Base-by-base conservation (phyloP, 2,113 vertebrate genomes). In the Sigmodon hispidus region DNA sequence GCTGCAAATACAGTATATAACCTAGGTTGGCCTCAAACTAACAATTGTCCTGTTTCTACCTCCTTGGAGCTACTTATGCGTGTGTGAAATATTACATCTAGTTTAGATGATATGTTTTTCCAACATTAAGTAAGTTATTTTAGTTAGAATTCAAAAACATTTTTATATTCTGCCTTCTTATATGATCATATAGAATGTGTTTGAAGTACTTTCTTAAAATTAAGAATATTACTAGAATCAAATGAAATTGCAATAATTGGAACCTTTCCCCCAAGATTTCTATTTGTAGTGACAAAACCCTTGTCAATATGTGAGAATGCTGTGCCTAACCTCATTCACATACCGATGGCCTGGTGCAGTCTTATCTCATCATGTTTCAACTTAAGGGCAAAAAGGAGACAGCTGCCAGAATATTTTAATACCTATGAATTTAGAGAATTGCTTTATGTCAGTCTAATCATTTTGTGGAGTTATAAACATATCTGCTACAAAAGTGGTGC, bases 341-440 rank as follows among this genome's bases (percentile, higher is more conserved):
- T 65, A 94, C 86, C 0, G 0, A 96, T 79, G 92, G 36, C 73
- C 50, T 87, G 88, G 36, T 92, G 15, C 67, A 91, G 86, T 89
- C 96, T 96, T 97, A 95, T 96, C 94, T 97, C 94, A 95, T 96
- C 97, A 96, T 97, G 93, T 92, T 65, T 96, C 94, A 93, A 97
- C 92, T 95, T 95, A 95, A 91, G 96, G 93, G 96, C 89, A 96
- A 95, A 97, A 95, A 93, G 95, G 88, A 95, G 94, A 97, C 97
- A 97, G 96, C 96, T 97, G 97, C 93, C 95, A 95, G 97, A 97
- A 93, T 96, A 98, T 95, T 97, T 98, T 97, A 98, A 97, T 95
- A 94, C 89, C 90, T 94, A 94, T 96, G 97, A 96, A 97, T 95
- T 96, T 95, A 94, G 87, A 97, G 94, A 97, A 98, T 96, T 97